phyloP scores from a whole-genome alignment of 2,797 vertebrate species.

The Anabas testudineus region DNA sequence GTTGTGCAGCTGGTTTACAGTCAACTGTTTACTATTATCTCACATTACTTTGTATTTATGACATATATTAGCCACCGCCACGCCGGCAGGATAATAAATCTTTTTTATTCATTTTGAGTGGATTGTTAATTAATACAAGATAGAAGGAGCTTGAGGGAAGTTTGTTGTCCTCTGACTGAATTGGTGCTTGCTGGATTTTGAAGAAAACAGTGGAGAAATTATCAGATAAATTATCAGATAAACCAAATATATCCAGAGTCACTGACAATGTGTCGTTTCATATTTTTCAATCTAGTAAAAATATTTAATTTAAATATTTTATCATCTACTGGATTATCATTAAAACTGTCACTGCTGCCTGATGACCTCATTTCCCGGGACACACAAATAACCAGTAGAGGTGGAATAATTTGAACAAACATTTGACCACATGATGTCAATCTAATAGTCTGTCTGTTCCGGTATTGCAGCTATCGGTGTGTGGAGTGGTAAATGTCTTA shows the following conservation, averaged over 20 bases:
- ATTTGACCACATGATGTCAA: slow-evolving; percentile 49
- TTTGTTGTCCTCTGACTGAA: slow-evolving; percentile 1
- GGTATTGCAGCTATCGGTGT: slow-evolving; percentile 1
- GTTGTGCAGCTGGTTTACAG: slow-evolving; percentile 20
- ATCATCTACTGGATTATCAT: too few relatives aligned
- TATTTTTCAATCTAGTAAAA: slow-evolving; percentile 5
- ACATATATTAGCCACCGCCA: slow-evolving; percentile 10
- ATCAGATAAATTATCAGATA: neutral
- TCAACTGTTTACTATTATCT: slow-evolving; percentile 17
- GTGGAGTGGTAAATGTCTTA: slow-evolving; percentile 35
- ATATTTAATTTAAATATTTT: neutral
- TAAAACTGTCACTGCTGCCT: too few relatives aligned
- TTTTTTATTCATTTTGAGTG: slow-evolving; percentile 19
- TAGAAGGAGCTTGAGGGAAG: neutral
- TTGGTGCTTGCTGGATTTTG: slow-evolving; percentile 9
- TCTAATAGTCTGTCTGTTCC: slow-evolving; percentile 5
- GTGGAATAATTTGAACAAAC: slow-evolving; percentile 42
- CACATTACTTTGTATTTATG: slow-evolving; percentile 53
- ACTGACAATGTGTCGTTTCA: neutral
- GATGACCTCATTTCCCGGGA: neutral
- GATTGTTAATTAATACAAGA: slow-evolving; percentile 29
- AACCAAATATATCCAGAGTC: too few relatives aligned
- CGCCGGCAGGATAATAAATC: slow-evolving; percentile 4
- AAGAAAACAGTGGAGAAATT: neutral
- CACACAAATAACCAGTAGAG: neutral